Base-by-base conservation (phyloP, 2,888 invertebrate species). In the Stenoptilia bipunctidactyla region DNA sequence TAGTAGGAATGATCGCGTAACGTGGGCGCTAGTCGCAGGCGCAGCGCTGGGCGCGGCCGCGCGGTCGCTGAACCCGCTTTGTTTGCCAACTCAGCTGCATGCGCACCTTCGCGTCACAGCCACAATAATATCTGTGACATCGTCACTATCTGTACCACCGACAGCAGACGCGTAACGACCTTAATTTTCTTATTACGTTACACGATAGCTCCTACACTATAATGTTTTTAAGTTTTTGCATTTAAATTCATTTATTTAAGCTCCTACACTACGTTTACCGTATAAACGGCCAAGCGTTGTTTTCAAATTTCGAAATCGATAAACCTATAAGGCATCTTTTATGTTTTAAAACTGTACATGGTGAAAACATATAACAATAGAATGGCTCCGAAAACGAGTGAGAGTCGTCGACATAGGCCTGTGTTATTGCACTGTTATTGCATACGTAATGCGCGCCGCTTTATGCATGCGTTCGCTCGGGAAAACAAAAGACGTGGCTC, bases 71-170 rank as follows among this genome's bases (percentile, higher is more conserved):
- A 82, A 69, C 80, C 75, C 66, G 68, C 80, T 79, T 80, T 82
- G 82, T 83, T 83, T 82, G 82, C 82, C 82, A 82, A 80, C 79
- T 79, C 79, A 82, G 77, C 75, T 55, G 37, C 66, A 63, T 61
- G 59, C 55, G 62, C 61, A 58, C 61, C 62, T 59, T 58, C 65
- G 55, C 64, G 58, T 59, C 67, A 60, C 61, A 20, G 20, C 20
- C 65, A 66, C 68, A 65, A 61, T 64, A 66, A 65, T 67, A 69
- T 71, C 62, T 62, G 64, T 67, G 71, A 67, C 66, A 63, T 39
- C 34, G 40, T 12, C 9, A 33, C 30, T 30, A 20, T 20, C 8
- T 20, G 8, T 20, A 20, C 20, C 8, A 20, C 8, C 8, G 20
- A 20, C 3, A 5, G 20, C 8, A 20, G 20, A 20, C 20, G 8